These are phyloP conservation scores for Cataglyphis rosenhaueri DNA, from an alignment of 2,888 invertebrate genomes.

Conservation along the genomic window DNA sequence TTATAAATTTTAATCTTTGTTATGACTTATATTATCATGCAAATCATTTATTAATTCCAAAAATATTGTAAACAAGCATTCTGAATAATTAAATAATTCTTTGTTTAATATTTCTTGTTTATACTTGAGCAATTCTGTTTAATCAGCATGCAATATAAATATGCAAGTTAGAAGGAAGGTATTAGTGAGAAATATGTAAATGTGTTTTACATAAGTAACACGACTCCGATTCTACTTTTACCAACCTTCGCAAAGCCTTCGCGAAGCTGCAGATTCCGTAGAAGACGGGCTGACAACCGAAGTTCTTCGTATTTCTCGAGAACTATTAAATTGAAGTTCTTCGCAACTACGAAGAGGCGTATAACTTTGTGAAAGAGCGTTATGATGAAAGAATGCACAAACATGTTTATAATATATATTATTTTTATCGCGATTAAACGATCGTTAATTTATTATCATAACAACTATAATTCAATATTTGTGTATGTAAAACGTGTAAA, in stretches of 20 bases:
- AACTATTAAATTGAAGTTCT: conserved; percentile 32
- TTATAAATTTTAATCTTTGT: not conserved
- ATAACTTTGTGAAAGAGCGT: not conserved
- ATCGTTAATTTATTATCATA: not conserved
- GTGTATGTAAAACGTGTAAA: not conserved
- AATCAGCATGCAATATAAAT: conserved; percentile 7
- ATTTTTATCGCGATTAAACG: conserved; percentile 14
- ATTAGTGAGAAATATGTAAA: conserved; percentile 19
- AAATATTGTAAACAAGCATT: not conserved
- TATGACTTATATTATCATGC: not conserved
- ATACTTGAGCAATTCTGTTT: conserved; percentile 4
- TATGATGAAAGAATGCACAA: not conserved
- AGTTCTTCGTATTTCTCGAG: conserved; percentile 25
- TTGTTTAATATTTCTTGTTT: not conserved
- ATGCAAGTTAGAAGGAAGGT: not conserved
- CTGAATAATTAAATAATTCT: conserved; percentile 3
- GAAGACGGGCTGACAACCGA: conserved; percentile 21
- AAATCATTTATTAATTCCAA: not conserved
- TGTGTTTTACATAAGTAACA: not conserved
- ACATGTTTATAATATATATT: not conserved
- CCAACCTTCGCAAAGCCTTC: not conserved
- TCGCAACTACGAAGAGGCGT: not conserved
- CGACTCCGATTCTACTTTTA: not conserved
- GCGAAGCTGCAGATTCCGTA: conserved; percentile 1
- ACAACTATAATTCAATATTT: not conserved